Conservation (phyloP, 1,140 invertebrate genomes). For the Daktulosphaira vitifoliae region DNA sequence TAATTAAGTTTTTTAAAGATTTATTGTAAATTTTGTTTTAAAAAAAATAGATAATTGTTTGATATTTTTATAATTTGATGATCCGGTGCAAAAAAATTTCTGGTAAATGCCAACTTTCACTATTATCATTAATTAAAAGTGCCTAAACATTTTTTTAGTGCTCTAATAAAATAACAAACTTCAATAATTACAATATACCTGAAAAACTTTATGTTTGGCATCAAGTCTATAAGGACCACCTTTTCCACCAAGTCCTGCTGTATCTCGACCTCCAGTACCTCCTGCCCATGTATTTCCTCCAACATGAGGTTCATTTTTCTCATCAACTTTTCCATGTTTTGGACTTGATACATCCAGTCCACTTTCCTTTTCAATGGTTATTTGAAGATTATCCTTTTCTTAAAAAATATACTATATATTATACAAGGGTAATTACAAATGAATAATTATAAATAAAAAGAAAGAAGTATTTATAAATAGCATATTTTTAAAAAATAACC, state of each 20-base stretch:
- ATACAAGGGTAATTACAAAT: not conserved
- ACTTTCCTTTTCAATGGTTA: conserved; percentile 64
- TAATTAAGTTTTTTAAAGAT: too few relatives aligned
- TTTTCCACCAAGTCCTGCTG: conserved; percentile 87
- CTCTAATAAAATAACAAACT: too few relatives aligned
- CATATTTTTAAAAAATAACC: not conserved
- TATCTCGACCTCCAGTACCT: conserved; percentile 82
- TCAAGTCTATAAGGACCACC: conserved; percentile 87
- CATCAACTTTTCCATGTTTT: conserved; percentile 88
- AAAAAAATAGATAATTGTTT: too few relatives aligned
- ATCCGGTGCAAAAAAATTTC: too few relatives aligned
- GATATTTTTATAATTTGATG: too few relatives aligned
- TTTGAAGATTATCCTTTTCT: conserved; percentile 51
- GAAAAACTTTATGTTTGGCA: conserved; percentile 84
- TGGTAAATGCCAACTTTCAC: too few relatives aligned
- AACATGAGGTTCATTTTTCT: conserved; percentile 80
- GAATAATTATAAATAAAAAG: not conserved
- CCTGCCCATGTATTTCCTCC: conserved; percentile 96
- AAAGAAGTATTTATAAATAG: not conserved
- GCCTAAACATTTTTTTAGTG: too few relatives aligned
- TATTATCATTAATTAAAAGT: too few relatives aligned
- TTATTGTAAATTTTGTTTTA: too few relatives aligned
- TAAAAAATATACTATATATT: too few relatives aligned
- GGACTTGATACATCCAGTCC: conserved; percentile 64
- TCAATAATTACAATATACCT: too few relatives aligned